A percentile compares a stretch with the other conserved stretches of the same genome.
phyloP scores from a whole-genome alignment of 1,140 invertebrate genomes.

The Oncopeltus fasciatus region DNA sequence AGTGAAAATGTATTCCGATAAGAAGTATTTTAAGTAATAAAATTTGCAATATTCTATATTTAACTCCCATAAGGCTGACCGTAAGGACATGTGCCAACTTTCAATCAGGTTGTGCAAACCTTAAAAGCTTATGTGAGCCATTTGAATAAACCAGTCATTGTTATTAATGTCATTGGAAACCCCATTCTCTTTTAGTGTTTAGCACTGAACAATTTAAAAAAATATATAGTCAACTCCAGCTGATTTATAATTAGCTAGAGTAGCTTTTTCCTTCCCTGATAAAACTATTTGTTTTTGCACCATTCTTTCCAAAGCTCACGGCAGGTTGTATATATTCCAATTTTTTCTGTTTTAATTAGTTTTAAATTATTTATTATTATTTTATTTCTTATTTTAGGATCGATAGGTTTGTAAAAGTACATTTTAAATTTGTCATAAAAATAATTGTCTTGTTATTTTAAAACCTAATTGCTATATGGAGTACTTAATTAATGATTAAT shows the following conservation, averaged over 20 bases:
- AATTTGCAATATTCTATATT: neutral
- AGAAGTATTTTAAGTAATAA: neutral
- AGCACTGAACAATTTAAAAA: neutral
- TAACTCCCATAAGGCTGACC: neutral
- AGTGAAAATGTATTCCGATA: neutral
- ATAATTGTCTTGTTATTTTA: no score
- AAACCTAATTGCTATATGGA: no score
- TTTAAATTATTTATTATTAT: neutral
- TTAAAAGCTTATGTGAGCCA: neutral
- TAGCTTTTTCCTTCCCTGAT: neutral
- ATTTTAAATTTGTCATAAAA: no score
- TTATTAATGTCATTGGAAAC: neutral
- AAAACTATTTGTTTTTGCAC: neutral
- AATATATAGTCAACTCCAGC: neutral
- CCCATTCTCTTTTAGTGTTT: slow-evolving; percentile 3
- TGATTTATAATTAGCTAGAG: neutral
- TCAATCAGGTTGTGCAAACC: neutral
- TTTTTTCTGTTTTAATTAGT: neutral
- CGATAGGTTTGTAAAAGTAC: neutral
- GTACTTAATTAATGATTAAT: no score
- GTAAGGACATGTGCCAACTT: neutral
- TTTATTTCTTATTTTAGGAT: neutral
- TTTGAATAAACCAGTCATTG: slow-evolving; percentile 6
- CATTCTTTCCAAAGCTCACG: neutral
- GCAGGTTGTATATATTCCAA: neutral